Percentiles rank a stretch among this genome's conserved stretches.
These are phyloP conservation scores for Erebia epiphron DNA, from an alignment of 2,888 invertebrate genomes.

Conservation along the genomic window DNA sequence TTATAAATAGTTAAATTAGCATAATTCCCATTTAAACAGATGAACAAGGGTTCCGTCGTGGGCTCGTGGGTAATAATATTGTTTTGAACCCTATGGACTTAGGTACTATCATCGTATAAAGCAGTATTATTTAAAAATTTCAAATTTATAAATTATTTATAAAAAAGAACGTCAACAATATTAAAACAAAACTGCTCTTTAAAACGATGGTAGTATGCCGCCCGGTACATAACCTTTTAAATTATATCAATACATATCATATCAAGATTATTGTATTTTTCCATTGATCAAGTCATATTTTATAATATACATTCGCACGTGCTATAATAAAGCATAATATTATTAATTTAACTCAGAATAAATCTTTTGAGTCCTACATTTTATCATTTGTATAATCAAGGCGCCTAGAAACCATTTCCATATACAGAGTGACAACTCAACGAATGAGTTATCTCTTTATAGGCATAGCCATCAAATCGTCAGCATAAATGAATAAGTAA, in stretches of 20 bases:
- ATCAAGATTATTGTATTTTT: neutral
- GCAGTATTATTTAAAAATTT: too few species aligned
- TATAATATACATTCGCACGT: neutral
- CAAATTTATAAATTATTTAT: too few species aligned
- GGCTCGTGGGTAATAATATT: too few species aligned
- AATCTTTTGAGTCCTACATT: slow-evolving; percentile 13
- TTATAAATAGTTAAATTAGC: too few species aligned
- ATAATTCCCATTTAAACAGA: too few species aligned
- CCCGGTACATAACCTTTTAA: too few species aligned
- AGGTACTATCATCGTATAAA: too few species aligned
- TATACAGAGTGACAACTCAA: slow-evolving; percentile 37
- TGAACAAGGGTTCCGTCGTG: too few species aligned
- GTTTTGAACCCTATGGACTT: too few species aligned
- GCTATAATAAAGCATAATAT: neutral
- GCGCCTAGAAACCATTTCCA: slow-evolving; percentile 30
- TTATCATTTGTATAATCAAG: slow-evolving; percentile 22
- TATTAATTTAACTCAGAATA: slow-evolving; percentile 11
- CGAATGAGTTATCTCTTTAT: slow-evolving; percentile 27
- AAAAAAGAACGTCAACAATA: too few species aligned
- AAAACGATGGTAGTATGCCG: too few species aligned
- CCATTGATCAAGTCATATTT: neutral
- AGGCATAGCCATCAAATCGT: slow-evolving; percentile 27
- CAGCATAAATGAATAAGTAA: slow-evolving; percentile 11
- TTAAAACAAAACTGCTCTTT: too few species aligned
- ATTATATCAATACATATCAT: neutral